A percentile compares a stretch with the other conserved stretches of the same genome.
These are phyloP conservation scores for Bembecia ichneumoniformis DNA, from an alignment of 2,888 invertebrate genomes.

Conservation along the genomic window DNA sequence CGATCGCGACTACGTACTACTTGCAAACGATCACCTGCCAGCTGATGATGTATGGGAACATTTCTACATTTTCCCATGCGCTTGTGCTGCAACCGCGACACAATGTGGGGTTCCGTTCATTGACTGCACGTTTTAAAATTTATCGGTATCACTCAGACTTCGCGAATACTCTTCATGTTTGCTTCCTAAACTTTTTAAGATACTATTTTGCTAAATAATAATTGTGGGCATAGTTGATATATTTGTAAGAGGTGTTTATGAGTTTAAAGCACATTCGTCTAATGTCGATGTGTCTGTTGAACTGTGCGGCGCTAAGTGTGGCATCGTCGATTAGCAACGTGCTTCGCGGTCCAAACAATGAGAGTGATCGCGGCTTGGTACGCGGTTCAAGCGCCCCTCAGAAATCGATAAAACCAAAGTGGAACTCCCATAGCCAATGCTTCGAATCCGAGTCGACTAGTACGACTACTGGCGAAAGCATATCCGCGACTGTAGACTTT, in stretches of 20 bases:
- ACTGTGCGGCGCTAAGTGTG: conserved; percentile 30
- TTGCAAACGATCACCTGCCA: conserved; percentile 59
- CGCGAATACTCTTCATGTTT: conserved; percentile 13
- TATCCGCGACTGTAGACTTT: conserved; percentile 23
- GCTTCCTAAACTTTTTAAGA: conserved; percentile 9
- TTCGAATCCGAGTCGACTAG: conserved; percentile 25
- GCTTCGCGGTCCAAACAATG: conserved; percentile 62
- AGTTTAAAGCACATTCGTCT: conserved; percentile 44
- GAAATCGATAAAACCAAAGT: conserved; percentile 50
- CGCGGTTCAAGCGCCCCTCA: conserved; percentile 37
- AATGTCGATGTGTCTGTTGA: conserved; percentile 36
- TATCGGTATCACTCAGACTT: conserved; percentile 10
- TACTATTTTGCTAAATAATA: neutral
- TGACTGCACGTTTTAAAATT: conserved; percentile 7
- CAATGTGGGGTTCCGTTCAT: conserved; percentile 19
- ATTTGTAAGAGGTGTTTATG: conserved; percentile 17
- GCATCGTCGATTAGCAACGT: conserved; percentile 51
- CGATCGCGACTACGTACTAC: conserved; percentile 32
- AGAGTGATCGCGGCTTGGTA: conserved; percentile 66
- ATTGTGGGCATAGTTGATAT: conserved; percentile 16
- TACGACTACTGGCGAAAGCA: conserved; percentile 22
- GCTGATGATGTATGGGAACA: conserved; percentile 62
- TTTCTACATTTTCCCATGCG: conserved; percentile 50
- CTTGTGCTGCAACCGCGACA: conserved; percentile 23
- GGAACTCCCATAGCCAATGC: conserved; percentile 29